Evolutionary conservation across 2,113 vertebrate genomes (phyloP), one percentile per base, ranked within the genome.

Genomic region (Archocentrus centrarchus): DNA sequence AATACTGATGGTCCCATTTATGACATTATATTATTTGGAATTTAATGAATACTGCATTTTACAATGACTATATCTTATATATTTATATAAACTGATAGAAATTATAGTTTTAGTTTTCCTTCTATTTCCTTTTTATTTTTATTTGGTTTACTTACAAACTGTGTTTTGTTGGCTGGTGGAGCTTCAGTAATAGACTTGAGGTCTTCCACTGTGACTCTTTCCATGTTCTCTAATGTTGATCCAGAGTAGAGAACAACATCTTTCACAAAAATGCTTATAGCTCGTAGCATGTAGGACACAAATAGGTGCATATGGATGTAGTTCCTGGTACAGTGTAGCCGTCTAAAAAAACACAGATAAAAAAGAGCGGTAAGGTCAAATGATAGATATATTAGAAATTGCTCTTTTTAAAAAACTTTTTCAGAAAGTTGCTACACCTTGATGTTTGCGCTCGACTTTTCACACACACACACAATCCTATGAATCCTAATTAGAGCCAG

Each of bases 231-330:
- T 44, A 98, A 83, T 1, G 97, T 95, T 0, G 96, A 96, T 3
- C 97, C 97, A 0, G 98, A 98, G 92, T 99, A 99, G 41, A 99
- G 94, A 61, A 99, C 98, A 0, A 97, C 95, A 1, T 99, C 98
- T 93, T 99, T 99, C 87, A 98, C 97, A 6, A 99, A 99, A 92
- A 99, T 99, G 87, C 98, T 99, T 83, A 97, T 82, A 0, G 98
- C 98, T n/a, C 98, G 96, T 27, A 99, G 95, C 97, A 99, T 99
- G 95, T 99, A 99, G 78, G 98, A 99, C 90, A 98, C 97, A 59
- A 99, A 99, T 41, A 99, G 96, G 91, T 99, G 98, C 97, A 99
- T 98, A 96, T 99, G 98, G 96, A 99, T 99, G 94, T 99, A 99
- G 93, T 99, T 99, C 88, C 98, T 97, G n/a, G 98, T 99, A 95